phyloP scores from a whole-genome alignment of 1,140 invertebrate species.

The Papilio glaucus region DNA sequence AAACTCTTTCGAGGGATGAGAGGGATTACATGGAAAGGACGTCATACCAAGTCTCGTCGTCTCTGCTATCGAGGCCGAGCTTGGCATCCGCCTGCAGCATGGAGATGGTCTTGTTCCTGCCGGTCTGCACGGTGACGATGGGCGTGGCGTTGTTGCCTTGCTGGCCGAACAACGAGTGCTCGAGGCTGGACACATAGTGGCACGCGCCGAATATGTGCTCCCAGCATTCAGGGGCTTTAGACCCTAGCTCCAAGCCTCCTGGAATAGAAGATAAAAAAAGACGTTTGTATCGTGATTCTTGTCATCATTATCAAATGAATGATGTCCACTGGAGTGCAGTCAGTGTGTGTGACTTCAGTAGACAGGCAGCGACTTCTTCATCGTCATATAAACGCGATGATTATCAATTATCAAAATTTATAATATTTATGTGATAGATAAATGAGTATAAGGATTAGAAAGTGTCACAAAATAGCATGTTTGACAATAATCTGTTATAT shows the following conservation, averaged over 20 bases:
- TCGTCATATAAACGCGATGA: no score
- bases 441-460: no score
- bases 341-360: background rate
- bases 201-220: constrained; percentile 95
- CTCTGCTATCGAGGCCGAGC: constrained; percentile 82
- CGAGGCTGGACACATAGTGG: constrained; percentile 94
- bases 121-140: constrained; percentile 78
- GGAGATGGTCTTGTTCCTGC: constrained; percentile 82
- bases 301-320: no score
- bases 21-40: background rate
- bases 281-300: background rate
- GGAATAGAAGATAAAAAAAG: constrained; percentile 58
- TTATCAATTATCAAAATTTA: no score
- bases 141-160: constrained; percentile 79
- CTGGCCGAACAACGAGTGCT: constrained; percentile 92
- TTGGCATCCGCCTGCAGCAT: constrained; percentile 81
- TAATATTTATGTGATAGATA: no score
- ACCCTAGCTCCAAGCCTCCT: constrained; percentile 94
- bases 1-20: no score
- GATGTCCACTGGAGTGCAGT: no score
- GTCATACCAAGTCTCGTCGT: constrained; percentile 90
- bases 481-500: constrained; percentile 14
- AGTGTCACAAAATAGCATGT: no score
- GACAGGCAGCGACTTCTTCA: background rate
- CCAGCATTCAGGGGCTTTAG: constrained; percentile 96